These are phyloP conservation scores for Corythoichthys intestinalis DNA, from an alignment of 2,113 vertebrate genomes.

Conservation along the genomic window DNA sequence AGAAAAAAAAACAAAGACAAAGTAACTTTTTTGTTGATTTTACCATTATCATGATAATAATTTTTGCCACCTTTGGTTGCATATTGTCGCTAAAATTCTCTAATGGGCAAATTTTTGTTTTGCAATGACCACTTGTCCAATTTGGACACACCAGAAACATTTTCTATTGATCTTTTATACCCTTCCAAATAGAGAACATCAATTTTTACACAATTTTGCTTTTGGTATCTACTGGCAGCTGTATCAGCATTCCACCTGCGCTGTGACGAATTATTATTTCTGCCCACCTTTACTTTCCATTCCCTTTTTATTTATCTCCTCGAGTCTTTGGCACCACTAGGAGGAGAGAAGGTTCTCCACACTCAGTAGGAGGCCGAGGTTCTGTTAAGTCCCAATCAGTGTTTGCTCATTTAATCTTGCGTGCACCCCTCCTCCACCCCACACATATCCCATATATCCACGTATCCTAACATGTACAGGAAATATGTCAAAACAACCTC, in stretches of 20 bases:
- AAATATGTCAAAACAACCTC: conserved; percentile 31
- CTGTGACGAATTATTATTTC: conserved; percentile 10
- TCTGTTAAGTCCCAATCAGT: conserved; percentile 29
- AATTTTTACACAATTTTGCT: background rate
- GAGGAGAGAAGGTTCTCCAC: conserved; percentile 23
- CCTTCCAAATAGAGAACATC: background rate
- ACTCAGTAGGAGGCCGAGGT: conserved; percentile 22
- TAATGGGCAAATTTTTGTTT: background rate
- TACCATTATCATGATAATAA: too few relatives aligned
- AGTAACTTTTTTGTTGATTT: too few relatives aligned
- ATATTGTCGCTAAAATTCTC: background rate
- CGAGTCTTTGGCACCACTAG: conserved; percentile 15
- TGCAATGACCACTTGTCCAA: background rate
- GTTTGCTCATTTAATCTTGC: conserved; percentile 18
- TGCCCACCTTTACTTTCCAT: background rate
- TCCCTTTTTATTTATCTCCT: conserved; percentile 6
- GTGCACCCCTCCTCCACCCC: background rate
- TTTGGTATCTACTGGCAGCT: background rate
- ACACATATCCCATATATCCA: background rate
- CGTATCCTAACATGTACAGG: conserved; percentile 9
- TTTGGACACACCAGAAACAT: conserved; percentile 1
- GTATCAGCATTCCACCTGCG: background rate
- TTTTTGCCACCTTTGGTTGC: background rate
- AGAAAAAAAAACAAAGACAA: too few relatives aligned
- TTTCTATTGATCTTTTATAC: conserved; percentile 11